Evolutionary conservation across 1,140 invertebrate species (phyloP).

Genomic region (Drosophila mauritiana): DNA sequence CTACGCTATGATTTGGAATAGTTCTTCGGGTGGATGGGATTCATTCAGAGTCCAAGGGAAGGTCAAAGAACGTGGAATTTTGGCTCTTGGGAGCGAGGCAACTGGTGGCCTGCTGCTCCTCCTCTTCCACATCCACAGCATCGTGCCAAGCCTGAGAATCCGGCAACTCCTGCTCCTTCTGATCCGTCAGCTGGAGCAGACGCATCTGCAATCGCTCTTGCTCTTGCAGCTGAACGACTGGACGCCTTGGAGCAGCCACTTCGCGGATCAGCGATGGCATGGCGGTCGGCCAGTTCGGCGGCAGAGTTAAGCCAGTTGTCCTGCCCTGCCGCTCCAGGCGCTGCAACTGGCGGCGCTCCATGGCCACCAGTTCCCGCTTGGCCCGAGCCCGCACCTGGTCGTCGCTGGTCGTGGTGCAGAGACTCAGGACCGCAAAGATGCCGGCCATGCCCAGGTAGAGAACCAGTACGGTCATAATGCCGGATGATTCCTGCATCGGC

Average conservation of each 20-base stretch:
- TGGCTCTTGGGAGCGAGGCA: background rate
- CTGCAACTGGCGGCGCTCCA: background rate
- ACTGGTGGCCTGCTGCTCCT: background rate
- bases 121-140: background rate
- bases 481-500: constrained; percentile 38
- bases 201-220: constrained; percentile 11
- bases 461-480: constrained; percentile 32
- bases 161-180: background rate
- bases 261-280: background rate
- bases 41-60: constrained; percentile 7
- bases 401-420: background rate
- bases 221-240: background rate
- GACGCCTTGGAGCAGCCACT: background rate
- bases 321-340: background rate
- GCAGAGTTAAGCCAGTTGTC: background rate
- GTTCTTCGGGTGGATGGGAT: background rate
- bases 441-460: constrained; percentile 31
- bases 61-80: constrained; percentile 14
- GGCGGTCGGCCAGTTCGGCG: background rate
- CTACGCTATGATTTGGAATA: constrained; percentile 2
- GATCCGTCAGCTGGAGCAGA: background rate
- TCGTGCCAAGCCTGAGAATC: constrained; percentile 1
- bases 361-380: background rate
- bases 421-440: constrained; percentile 18
- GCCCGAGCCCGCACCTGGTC: background rate